Conservation (phyloP, 2,888 invertebrate species). For the Ormyrus labotus region DNA sequence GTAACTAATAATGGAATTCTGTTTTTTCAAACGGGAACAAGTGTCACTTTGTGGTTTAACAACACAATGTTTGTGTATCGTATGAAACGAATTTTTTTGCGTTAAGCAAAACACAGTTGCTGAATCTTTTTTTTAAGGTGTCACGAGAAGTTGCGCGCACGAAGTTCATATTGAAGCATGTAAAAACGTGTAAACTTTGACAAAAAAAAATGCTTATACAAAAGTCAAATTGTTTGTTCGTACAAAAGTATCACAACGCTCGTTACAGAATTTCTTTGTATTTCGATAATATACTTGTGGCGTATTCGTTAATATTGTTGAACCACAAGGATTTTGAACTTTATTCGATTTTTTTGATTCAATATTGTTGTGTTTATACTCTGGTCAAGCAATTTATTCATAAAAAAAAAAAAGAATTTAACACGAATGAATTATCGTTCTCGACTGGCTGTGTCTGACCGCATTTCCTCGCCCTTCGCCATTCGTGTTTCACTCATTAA, state of each 20-base stretch:
- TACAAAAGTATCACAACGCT: neutral
- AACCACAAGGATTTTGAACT: conserved; percentile 21
- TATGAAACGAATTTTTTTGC: conserved; percentile 38
- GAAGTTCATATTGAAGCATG: conserved; percentile 46
- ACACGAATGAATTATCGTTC: conserved; percentile 42
- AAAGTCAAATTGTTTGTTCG: conserved; percentile 47
- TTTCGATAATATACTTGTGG: conserved; percentile 48
- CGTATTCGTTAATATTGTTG: conserved; percentile 13
- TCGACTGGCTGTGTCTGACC: conserved; percentile 57
- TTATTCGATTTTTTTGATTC: conserved; percentile 22
- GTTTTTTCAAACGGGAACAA: conserved; percentile 38
- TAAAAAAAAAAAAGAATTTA: conserved; percentile 36
- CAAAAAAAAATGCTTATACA: conserved; percentile 38
- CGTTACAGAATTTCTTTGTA: conserved; percentile 46
- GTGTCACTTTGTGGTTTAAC: conserved; percentile 44
- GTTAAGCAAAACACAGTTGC: conserved; percentile 38
- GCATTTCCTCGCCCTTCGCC: conserved; percentile 61
- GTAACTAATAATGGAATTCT: conserved; percentile 47
- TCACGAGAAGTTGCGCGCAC: conserved; percentile 38
- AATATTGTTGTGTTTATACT: conserved; percentile 45
- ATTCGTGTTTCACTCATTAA: conserved; percentile 67
- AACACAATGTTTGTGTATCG: conserved; percentile 52
- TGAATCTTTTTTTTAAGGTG: conserved; percentile 39
- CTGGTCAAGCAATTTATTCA: conserved; percentile 43
- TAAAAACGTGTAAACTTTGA: conserved; percentile 30